A percentile compares a stretch with the other conserved stretches of the same genome.
phyloP scores from a whole-genome alignment of 2,113 vertebrate genomes.

The Hydrochoerus hydrochaeris region DNA sequence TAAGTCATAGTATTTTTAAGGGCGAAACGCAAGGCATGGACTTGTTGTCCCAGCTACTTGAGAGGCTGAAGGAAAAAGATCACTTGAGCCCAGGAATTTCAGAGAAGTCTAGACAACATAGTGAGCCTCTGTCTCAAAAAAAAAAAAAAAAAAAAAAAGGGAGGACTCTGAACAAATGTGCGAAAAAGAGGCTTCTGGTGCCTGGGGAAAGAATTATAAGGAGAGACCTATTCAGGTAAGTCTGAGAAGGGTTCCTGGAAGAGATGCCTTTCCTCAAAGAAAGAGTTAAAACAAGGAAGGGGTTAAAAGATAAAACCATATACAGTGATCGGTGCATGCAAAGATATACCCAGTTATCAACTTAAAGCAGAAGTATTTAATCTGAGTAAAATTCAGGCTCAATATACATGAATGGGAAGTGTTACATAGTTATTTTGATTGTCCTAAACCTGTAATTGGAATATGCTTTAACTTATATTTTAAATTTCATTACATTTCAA shows the following conservation, averaged over 20 bases:
- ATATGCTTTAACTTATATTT: not conserved
- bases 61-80: not conserved
- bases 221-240: not conserved
- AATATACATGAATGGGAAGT: not conserved
- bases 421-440: not conserved
- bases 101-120: not conserved
- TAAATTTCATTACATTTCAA: not conserved
- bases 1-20: not conserved
- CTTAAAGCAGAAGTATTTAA: not conserved
- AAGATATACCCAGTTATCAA: not conserved
- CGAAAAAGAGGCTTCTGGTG: not conserved
- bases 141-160: not conserved
- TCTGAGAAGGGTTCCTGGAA: not conserved
- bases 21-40: not conserved
- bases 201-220: not conserved
- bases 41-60: not conserved
- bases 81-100: not conserved
- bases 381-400: not conserved
- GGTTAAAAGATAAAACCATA: not conserved
- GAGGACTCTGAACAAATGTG: not conserved
- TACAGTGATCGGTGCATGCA: not conserved
- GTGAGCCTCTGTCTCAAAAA: not conserved
- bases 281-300: not conserved
- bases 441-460: not conserved
- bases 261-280: not conserved